Conservation (phyloP, 2,888 invertebrate genomes). For the Cephus spinipes region DNA sequence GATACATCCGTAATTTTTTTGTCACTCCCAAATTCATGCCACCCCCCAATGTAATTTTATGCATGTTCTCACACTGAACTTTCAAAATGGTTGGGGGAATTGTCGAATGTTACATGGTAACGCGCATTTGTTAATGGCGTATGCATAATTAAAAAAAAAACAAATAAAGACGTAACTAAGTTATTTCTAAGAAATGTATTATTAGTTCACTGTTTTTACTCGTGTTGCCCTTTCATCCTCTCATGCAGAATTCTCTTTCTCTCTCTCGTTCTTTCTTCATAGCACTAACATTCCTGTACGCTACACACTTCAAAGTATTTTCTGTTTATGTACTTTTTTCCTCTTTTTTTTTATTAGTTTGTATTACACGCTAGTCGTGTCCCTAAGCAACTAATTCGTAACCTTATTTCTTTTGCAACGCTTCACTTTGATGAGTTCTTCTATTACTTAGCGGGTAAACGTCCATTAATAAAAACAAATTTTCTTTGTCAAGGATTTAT, state of each 20-base stretch:
- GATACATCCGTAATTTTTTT: constrained; percentile 52
- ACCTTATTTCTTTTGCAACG: constrained; percentile 21
- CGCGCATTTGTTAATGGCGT: constrained; percentile 16
- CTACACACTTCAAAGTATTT: background rate
- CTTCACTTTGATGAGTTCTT: background rate
- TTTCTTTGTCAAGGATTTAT: constrained; percentile 1
- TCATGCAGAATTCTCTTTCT: constrained; percentile 5
- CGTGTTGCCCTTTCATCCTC: constrained; percentile 5
- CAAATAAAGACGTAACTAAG: constrained; percentile 26
- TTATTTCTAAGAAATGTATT: constrained; percentile 6
- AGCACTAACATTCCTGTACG: background rate
- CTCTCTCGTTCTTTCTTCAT: background rate
- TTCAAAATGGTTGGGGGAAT: background rate
- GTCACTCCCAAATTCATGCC: constrained; percentile 14
- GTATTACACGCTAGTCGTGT: constrained; percentile 19
- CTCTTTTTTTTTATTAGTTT: constrained; percentile 20
- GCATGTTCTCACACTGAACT: background rate
- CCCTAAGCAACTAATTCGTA: constrained; percentile 1
- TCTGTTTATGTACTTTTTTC: background rate
- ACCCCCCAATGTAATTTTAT: background rate
- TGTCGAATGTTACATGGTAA: background rate
- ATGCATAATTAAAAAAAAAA: constrained; percentile 35
- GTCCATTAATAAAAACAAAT: constrained; percentile 45
- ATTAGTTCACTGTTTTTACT: constrained; percentile 7
- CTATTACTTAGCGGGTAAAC: constrained; percentile 26